Evolutionary conservation across 2,113 vertebrate species (phyloP).

Genomic region (Lophura nycthemera): DNA sequence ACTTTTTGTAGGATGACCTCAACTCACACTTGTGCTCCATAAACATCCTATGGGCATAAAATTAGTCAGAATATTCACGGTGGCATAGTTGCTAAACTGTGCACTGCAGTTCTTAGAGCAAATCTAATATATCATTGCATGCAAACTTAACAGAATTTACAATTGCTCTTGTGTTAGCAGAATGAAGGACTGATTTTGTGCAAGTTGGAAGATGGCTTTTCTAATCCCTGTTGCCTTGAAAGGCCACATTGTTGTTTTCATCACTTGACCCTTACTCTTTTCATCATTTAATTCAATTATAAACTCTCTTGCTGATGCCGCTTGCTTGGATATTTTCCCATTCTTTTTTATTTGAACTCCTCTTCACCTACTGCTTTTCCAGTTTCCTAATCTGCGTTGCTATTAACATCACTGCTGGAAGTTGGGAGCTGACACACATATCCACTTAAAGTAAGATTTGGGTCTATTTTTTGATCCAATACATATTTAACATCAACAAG

Average conservation of each 20-base stretch:
- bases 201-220: constrained; percentile 44
- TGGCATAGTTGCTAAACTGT: neutral
- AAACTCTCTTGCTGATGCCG: constrained; percentile 36
- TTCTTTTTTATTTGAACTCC: constrained; percentile 45
- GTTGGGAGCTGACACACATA: constrained; percentile 10
- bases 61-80: neutral
- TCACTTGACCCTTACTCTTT: constrained; percentile 66
- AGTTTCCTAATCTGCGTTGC: constrained; percentile 29
- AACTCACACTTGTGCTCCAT: neutral
- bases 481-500: neutral
- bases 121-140: constrained; percentile 26
- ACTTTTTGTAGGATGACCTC: neutral
- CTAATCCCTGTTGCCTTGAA: constrained; percentile 48
- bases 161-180: constrained; percentile 59
- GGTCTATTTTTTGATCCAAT: constrained; percentile 30
- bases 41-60: constrained; percentile 26
- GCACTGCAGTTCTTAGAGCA: neutral
- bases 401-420: constrained; percentile 13
- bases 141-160: constrained; percentile 53
- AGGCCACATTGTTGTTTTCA: constrained; percentile 64
- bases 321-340: constrained; percentile 29
- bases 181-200: constrained; percentile 60
- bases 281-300: constrained; percentile 67
- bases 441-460: constrained; percentile 1
- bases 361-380: constrained; percentile 54